Percentiles rank a stretch among this genome's conserved stretches.
These are phyloP conservation scores for Mormyrus proboscirostris DNA, from an alignment of 2,797 vertebrate species.

Conservation along the genomic window DNA sequence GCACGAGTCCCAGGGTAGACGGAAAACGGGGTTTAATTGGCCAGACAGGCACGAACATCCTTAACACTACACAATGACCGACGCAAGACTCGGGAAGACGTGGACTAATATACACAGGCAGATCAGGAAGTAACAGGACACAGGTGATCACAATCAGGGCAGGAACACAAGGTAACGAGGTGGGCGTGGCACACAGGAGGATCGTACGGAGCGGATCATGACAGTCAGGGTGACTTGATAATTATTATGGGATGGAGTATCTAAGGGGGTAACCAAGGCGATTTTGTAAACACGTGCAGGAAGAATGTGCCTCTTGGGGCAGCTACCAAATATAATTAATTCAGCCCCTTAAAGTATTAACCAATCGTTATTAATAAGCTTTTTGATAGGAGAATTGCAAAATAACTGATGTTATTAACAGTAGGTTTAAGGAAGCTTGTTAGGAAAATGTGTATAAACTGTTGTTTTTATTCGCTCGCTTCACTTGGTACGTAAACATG, in stretches of 20 bases:
- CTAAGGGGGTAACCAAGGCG: neutral
- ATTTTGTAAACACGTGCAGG: neutral
- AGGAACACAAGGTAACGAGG: too few species aligned
- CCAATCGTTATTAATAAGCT: neutral
- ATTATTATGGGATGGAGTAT: neutral
- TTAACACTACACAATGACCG: too few species aligned
- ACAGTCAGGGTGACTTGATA: neutral
- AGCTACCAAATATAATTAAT: neutral
- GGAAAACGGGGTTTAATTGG: too few species aligned
- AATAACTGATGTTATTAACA: neutral
- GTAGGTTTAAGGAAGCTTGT: neutral
- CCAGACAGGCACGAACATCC: too few species aligned
- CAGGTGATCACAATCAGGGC: too few species aligned
- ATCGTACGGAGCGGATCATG: too few species aligned
- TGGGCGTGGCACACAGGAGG: too few species aligned
- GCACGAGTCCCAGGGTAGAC: too few species aligned
- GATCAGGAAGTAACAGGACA: too few species aligned
- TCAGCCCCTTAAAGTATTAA: neutral
- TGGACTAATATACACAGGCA: too few species aligned
- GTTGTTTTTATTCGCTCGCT: neutral
- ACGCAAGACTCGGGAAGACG: too few species aligned
- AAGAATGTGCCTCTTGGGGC: neutral
- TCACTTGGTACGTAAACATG: neutral
- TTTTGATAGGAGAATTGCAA: neutral
- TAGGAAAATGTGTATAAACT: neutral